These are phyloP conservation scores for Oryzias melastigma DNA, from an alignment of 2,113 vertebrate genomes.

Conservation along the genomic window DNA sequence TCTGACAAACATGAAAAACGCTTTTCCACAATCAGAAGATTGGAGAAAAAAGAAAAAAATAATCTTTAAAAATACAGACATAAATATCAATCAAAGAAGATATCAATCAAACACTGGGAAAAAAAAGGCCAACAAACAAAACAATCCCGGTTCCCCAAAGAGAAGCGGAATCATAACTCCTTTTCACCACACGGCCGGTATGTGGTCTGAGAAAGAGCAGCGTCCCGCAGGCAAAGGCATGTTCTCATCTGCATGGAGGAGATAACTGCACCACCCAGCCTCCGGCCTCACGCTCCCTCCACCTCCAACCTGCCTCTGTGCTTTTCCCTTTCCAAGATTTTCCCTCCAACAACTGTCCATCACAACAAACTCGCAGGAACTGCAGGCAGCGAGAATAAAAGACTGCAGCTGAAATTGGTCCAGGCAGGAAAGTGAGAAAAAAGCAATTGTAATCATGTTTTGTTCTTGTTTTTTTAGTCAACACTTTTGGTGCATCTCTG, in stretches of 20 bases:
- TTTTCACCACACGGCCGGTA: slow-evolving; percentile 40
- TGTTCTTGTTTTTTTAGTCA: background rate
- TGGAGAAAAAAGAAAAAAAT: slow-evolving; percentile 7
- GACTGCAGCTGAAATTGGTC: slow-evolving; percentile 39
- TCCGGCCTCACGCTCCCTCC: background rate
- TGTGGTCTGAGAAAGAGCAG: slow-evolving; percentile 61
- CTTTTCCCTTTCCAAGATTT: slow-evolving; percentile 13
- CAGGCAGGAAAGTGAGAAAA: slow-evolving; percentile 43
- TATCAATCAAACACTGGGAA: slow-evolving; percentile 44
- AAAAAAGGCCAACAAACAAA: slow-evolving; percentile 45
- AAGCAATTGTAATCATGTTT: slow-evolving; percentile 5
- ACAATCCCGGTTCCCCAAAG: slow-evolving; percentile 17
- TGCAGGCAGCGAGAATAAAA: slow-evolving; percentile 24
- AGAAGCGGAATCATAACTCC: slow-evolving; percentile 35
- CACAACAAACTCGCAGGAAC: slow-evolving; percentile 20
- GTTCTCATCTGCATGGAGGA: slow-evolving; percentile 60
- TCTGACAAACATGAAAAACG: background rate
- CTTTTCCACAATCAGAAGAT: background rate
- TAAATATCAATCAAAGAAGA: too few species aligned
- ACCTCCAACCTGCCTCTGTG: slow-evolving; percentile 22
- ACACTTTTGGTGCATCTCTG: slow-evolving; percentile 22
- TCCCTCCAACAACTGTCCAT: slow-evolving; percentile 21
- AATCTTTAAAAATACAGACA: too few species aligned
- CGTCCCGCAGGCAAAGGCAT: slow-evolving; percentile 45
- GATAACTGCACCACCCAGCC: slow-evolving; percentile 59